Base-by-base conservation (phyloP, 2,113 vertebrate genomes). In the Promerops cafer region DNA sequence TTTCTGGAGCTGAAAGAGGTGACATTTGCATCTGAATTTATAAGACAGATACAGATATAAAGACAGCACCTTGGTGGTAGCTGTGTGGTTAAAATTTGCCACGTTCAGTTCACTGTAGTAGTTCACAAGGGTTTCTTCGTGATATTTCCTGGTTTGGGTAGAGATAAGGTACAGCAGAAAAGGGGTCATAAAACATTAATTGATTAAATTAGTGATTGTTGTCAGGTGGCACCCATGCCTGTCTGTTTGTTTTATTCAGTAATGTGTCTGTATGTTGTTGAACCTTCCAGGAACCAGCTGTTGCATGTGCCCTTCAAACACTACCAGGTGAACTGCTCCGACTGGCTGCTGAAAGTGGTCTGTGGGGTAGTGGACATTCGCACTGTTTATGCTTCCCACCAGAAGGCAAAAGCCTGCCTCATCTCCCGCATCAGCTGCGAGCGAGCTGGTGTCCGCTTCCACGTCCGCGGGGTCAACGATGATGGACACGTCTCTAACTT, bases 401-500 rank as follows among this genome's bases (percentile, higher is more conserved):
- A 98, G 96, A 98, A 98, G 89, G 98, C 98, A 1, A 98, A 98
- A 85, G 98, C 97, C 87, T 98, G 98, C 74, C 98, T 98, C 93
- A 98, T 98, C 92, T 98, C 98, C 4, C 98, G 98, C 80, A 96
- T 98, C 94, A 98, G 98, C 96, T 98, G 98, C 3, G 98, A 97
- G 66, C 96, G 97, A 6, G 97, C 98, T 1, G 97, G 98, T 1
- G 87, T 97, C 18, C 93, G 98, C 24, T 98, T 98, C 94, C 97
- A 97, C 23, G 93, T 97, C 52, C 97, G 97, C 5, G 98, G 98
- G 9, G 96, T 98, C 50, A 97, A 95, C 8, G 98, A 98, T n/a
- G 98, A 98, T 11, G 98, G 98, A 37, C 98, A 98, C 0, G 98
- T 98, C 76, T 98, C 98, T 44, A 98, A 98, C 95, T 98, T 98